Conservation (phyloP, 2,113 vertebrate species). For the Thalassoma bifasciatum region DNA sequence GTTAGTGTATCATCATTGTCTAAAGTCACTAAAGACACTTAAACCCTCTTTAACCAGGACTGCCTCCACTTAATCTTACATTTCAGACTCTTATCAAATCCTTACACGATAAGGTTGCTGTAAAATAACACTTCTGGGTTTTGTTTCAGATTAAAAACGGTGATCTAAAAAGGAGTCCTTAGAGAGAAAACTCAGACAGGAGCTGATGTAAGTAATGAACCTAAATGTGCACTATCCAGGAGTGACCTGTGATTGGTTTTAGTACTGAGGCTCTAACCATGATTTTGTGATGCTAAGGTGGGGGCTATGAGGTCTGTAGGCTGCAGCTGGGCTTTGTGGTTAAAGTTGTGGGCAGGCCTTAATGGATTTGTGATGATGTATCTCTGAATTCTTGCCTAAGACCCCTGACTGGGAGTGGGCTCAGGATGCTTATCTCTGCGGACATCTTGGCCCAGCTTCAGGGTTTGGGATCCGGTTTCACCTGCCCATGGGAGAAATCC, state of each 20-base stretch:
- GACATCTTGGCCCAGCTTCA: conserved; percentile 91
- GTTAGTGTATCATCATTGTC: too few species aligned
- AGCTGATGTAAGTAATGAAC: conserved; percentile 15
- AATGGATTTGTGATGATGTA: conserved; percentile 95
- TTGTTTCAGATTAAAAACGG: background rate
- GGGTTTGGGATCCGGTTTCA: conserved; percentile 93
- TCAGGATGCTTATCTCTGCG: conserved; percentile 92
- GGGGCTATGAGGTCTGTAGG: conserved; percentile 46
- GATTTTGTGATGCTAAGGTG: conserved; percentile 22
- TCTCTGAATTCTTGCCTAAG: conserved; percentile 90
- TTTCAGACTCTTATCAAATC: too few species aligned
- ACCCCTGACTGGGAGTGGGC: conserved; percentile 87
- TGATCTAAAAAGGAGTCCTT: too few species aligned
- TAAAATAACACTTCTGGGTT: conserved; percentile 80
- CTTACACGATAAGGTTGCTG: conserved; percentile 75
- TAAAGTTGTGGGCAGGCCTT: conserved; percentile 82
- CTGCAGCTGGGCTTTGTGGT: conserved; percentile 70
- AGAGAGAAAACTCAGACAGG: background rate
- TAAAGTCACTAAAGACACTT: background rate
- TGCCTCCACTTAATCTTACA: too few species aligned
- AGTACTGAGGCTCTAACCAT: conserved; percentile 51
- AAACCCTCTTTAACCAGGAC: too few species aligned
- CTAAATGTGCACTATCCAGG: conserved; percentile 21
- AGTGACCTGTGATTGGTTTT: conserved; percentile 4
- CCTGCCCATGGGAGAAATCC: conserved; percentile 87